Evolutionary conservation across 2,797 vertebrate genomes (phyloP).

Genomic region (Mus caroli): DNA sequence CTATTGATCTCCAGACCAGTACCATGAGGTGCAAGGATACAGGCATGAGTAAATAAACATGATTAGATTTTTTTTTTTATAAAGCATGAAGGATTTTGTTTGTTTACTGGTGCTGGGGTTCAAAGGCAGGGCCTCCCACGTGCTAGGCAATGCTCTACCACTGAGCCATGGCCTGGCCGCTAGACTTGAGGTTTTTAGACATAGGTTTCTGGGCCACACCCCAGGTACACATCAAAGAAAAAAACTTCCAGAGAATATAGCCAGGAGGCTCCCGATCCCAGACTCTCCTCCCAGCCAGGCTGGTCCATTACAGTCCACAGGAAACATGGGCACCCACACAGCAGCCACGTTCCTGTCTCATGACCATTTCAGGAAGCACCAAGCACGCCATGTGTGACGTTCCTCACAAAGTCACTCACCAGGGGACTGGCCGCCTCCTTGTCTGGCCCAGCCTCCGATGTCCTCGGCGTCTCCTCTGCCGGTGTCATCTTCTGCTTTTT

Average conservation of each 20-base stretch:
- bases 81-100: not conserved
- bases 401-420: conserved; percentile 66
- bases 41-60: accelerated
- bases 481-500: conserved; percentile 66
- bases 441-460: not conserved
- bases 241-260: not conserved
- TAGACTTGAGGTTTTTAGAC: not conserved
- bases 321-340: accelerated
- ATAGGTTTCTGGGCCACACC: no score
- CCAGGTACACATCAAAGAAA: not conserved
- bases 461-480: not conserved
- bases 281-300: accelerated
- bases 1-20: no score
- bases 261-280: not conserved
- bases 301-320: no score
- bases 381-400: accelerated
- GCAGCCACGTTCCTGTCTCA: not conserved
- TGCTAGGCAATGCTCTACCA: not conserved
- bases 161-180: not conserved
- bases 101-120: not conserved
- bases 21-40: not conserved
- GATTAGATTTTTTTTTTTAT: not conserved
- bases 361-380: accelerated
- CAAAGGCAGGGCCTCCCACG: not conserved
- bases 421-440: not conserved